Percentiles rank a stretch among this genome's conserved stretches.
Conservation (phyloP, 92 coral and sea anemone genomes). For the Phenganax subtilis region DNA sequence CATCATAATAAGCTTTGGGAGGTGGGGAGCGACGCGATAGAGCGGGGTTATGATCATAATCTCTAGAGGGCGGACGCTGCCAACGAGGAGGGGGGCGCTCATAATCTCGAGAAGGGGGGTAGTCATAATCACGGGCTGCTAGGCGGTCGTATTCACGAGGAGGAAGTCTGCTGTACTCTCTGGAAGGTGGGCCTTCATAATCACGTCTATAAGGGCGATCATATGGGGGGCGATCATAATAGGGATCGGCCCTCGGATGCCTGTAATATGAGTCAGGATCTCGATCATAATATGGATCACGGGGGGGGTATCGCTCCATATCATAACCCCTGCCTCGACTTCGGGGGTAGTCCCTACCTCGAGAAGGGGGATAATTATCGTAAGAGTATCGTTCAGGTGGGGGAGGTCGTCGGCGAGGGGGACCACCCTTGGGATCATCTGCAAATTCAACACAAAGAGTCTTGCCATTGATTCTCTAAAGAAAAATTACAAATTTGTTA, state of each 20-base stretch:
- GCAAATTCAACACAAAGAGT: conserved; percentile 37
- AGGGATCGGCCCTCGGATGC: not conserved
- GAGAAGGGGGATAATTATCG: conserved; percentile 4
- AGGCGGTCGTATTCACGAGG: too few species aligned
- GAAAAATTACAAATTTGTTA: not conserved
- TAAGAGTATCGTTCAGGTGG: not conserved
- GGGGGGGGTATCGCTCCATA: conserved; percentile 6
- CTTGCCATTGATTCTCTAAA: conserved; percentile 31
- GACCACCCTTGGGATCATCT: conserved; percentile 17
- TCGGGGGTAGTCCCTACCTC: not conserved
- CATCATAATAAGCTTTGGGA: conserved; percentile 15
- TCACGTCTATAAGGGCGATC: not conserved
- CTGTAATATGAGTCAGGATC: conserved; percentile 16
- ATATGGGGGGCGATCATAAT: conserved; percentile 3
- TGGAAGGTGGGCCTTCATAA: not conserved
- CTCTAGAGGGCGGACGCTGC: not conserved
- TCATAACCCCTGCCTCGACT: conserved; percentile 24
- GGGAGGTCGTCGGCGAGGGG: conserved; percentile 3
- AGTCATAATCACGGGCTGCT: not conserved
- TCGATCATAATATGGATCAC: conserved; percentile 16
- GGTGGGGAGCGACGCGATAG: conserved; percentile 26
- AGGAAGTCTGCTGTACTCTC: not conserved
- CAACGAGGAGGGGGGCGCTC: not conserved
- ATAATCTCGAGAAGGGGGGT: not conserved
- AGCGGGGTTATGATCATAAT: conserved; percentile 1